A percentile compares a stretch with the other conserved stretches of the same genome.
These are phyloP conservation scores for Halcyon senegalensis DNA, from an alignment of 2,113 vertebrate genomes.

Conservation along the genomic window DNA sequence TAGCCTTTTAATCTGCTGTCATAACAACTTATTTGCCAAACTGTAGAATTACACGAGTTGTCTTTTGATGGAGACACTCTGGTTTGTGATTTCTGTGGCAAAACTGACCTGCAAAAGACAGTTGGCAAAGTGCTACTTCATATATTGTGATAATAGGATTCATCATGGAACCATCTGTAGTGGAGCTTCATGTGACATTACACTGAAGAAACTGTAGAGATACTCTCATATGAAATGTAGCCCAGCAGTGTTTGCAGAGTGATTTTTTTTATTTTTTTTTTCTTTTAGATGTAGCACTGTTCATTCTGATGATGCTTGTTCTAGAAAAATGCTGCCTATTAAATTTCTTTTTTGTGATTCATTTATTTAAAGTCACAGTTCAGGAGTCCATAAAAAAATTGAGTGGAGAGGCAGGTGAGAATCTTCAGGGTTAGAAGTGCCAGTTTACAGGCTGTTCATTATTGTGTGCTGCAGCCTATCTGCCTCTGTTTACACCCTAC, in stretches of 20 bases:
- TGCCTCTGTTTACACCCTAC: neutral
- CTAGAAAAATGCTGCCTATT: neutral
- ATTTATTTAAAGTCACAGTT: neutral
- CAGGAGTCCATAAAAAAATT: neutral
- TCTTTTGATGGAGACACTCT: neutral
- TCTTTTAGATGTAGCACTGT: neutral
- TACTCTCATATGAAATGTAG: neutral
- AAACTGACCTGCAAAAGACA: constrained; percentile 8
- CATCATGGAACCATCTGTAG: neutral
- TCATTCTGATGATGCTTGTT: neutral
- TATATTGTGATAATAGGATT: constrained; percentile 13
- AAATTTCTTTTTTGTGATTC: neutral
- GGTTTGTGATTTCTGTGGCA: neutral
- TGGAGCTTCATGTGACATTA: neutral
- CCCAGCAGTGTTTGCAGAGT: neutral
- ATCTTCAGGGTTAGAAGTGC: neutral
- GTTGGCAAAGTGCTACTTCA: neutral
- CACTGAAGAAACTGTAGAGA: neutral
- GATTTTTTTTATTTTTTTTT: neutral
- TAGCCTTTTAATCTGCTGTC: constrained; percentile 38
- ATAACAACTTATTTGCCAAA: neutral
- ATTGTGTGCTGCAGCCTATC: neutral
- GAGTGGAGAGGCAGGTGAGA: neutral
- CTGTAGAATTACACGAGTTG: neutral
- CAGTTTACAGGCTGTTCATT: neutral